Conservation (phyloP, 1,140 invertebrate genomes). For the Magallana ariakensis region DNA sequence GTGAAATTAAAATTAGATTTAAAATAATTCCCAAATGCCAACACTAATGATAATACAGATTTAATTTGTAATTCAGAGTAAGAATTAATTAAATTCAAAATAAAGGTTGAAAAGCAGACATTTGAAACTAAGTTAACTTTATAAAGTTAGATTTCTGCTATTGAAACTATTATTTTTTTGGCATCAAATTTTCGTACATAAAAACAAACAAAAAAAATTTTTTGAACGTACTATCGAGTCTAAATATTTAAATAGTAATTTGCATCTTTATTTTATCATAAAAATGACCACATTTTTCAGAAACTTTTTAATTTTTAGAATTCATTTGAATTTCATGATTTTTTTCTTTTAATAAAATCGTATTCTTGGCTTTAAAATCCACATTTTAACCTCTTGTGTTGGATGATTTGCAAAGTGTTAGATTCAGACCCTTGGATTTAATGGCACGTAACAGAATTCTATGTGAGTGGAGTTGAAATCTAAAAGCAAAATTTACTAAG, state of each 20-base stretch:
- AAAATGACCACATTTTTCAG: neutral
- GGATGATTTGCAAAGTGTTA: conserved; percentile 24
- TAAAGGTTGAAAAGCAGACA: too few species aligned
- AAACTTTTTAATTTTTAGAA: neutral
- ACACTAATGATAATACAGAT: too few species aligned
- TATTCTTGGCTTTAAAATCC: neutral
- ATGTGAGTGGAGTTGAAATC: conserved; percentile 19
- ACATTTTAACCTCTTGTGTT: neutral
- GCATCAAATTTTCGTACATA: too few species aligned
- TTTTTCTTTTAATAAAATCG: neutral
- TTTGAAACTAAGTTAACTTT: too few species aligned
- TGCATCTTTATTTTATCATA: too few species aligned
- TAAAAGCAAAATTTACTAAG: conserved; percentile 35
- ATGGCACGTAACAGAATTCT: conserved; percentile 2
- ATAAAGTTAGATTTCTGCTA: too few species aligned
- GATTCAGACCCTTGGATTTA: conserved; percentile 18
- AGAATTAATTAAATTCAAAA: too few species aligned
- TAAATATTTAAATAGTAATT: too few species aligned
- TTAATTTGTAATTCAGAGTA: too few species aligned
- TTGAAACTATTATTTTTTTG: too few species aligned
- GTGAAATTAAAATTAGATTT: neutral
- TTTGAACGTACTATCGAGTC: too few species aligned
- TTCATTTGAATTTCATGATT: neutral
- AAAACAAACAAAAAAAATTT: too few species aligned
- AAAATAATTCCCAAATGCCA: neutral